These are phyloP conservation scores for Orestias chungarensis DNA, from an alignment of 2,797 vertebrate genomes.

Conservation along the genomic window DNA sequence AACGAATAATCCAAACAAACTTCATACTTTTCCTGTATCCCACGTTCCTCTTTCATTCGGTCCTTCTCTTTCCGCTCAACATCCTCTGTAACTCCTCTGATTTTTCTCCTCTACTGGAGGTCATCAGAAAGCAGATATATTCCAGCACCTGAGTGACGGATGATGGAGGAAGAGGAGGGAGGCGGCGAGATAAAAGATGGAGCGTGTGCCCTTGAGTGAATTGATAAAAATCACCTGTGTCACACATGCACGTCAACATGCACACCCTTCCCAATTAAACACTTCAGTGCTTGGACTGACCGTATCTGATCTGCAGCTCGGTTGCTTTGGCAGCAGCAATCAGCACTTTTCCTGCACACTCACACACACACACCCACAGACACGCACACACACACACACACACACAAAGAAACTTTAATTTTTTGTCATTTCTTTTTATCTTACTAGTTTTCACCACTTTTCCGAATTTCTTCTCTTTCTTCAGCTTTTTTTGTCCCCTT, in stretches of 20 bases:
- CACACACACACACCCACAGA: not conserved
- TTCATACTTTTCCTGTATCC: constrained; percentile 8
- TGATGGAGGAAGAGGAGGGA: not conserved
- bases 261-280: constrained; percentile 67
- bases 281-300: constrained; percentile 54
- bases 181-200: constrained; percentile 41
- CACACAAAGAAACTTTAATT: not conserved
- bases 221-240: constrained; percentile 54
- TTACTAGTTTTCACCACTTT: not conserved
- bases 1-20: not conserved
- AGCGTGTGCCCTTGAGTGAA: constrained; percentile 51
- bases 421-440: constrained; percentile 5
- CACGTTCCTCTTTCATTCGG: constrained; percentile 21
- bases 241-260: constrained; percentile 25
- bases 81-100: not conserved
- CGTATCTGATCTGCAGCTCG: constrained; percentile 66
- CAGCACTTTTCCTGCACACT: constrained; percentile 51
- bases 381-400: constrained; percentile 7
- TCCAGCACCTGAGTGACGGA: constrained; percentile 37
- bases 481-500: constrained; percentile 1
- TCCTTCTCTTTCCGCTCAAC: not conserved
- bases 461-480: not conserved
- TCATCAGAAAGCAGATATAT: constrained; percentile 38
- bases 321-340: constrained; percentile 58
- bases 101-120: constrained; percentile 29